Evolutionary conservation across 2,113 vertebrate genomes (phyloP).

Genomic region (Tragulus kanchil): DNA sequence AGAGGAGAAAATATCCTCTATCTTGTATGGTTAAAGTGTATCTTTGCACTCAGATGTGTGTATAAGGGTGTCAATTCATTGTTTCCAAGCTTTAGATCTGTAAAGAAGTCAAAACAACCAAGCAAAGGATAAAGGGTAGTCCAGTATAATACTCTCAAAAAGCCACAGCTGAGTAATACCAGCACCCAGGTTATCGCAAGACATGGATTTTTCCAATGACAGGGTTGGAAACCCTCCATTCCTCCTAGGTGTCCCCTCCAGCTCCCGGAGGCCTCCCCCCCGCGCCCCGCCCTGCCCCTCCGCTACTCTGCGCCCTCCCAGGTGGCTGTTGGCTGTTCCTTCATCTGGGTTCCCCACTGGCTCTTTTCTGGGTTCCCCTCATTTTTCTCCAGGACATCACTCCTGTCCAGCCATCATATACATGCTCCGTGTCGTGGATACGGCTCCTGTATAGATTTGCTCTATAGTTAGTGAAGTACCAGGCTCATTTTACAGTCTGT

Average conservation of each 20-base stretch:
- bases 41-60: neutral
- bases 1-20: neutral
- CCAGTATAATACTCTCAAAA: neutral
- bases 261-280: neutral
- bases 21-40: no score
- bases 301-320: neutral
- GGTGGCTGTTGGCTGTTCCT: neutral
- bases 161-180: neutral
- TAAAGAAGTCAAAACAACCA: neutral
- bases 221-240: accelerated
- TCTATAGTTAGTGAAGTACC: neutral
- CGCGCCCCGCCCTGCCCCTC: no score
- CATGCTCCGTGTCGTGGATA: neutral
- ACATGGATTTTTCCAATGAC: neutral
- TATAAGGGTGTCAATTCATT: neutral
- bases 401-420: neutral
- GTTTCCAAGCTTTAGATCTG: neutral
- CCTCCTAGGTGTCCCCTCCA: neutral
- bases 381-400: neutral
- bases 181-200: neutral
- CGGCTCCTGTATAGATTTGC: neutral
- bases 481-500: neutral
- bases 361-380: neutral
- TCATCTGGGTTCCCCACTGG: neutral
- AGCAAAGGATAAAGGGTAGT: neutral